Percentiles rank a stretch among this genome's conserved stretches.
These are phyloP conservation scores for Podarcis cretensis DNA, from an alignment of 2,113 vertebrate species.

Conservation along the genomic window DNA sequence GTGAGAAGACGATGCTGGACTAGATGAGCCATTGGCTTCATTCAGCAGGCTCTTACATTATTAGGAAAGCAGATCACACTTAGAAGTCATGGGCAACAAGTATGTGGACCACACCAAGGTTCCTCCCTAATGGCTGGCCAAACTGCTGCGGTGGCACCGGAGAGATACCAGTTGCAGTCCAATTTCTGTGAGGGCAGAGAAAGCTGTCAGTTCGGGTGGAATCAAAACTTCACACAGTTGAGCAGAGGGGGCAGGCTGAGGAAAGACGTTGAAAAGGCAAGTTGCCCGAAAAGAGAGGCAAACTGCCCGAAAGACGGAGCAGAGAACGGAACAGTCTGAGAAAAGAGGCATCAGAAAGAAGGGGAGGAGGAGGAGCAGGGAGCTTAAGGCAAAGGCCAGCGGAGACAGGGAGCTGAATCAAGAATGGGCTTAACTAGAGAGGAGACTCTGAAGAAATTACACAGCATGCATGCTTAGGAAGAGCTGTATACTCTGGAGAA, in stretches of 20 bases:
- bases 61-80: no score
- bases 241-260: background rate
- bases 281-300: background rate
- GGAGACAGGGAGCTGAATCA: no score
- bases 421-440: no score
- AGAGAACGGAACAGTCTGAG: background rate
- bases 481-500: background rate
- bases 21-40: no score
- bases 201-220: background rate
- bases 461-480: background rate
- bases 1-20: no score
- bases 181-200: background rate
- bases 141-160: background rate
- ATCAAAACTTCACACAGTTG: background rate
- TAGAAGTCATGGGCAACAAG: no score
- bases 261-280: background rate
- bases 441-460: background rate
- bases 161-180: background rate
- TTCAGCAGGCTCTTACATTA: no score
- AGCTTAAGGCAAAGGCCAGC: background rate
- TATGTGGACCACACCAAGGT: no score
- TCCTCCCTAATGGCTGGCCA: background rate
- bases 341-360: background rate
- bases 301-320: background rate
- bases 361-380: background rate